Percentiles rank a stretch among this genome's conserved stretches.
Conservation (phyloP, 1,140 invertebrate genomes). For the Drosophila triauraria region DNA sequence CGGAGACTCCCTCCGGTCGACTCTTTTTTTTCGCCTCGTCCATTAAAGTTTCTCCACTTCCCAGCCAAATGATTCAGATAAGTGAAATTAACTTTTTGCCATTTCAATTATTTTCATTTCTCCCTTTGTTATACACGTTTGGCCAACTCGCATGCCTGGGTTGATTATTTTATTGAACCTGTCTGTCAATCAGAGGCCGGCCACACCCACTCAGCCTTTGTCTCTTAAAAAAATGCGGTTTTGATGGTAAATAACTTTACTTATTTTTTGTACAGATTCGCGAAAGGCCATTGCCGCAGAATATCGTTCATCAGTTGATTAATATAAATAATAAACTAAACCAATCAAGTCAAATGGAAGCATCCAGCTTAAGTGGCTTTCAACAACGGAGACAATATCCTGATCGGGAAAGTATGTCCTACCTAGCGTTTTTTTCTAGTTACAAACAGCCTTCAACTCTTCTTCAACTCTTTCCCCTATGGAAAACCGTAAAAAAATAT, state of each 20-base stretch:
- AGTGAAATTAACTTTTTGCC: constrained; percentile 57
- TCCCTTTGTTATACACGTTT: constrained; percentile 2
- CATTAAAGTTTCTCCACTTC: constrained; percentile 52
- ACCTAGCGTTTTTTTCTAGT: too few species aligned
- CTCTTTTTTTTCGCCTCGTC: constrained; percentile 9
- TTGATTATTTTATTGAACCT: constrained; percentile 37
- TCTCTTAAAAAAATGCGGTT: constrained; percentile 11
- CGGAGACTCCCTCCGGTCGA: constrained; percentile 17
- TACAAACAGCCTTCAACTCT: too few species aligned
- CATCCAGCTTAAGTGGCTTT: not conserved
- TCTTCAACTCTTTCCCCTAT: too few species aligned
- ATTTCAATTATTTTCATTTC: constrained; percentile 15
- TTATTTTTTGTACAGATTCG: constrained; percentile 6
- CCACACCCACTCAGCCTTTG: not conserved
- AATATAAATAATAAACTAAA: constrained; percentile 35
- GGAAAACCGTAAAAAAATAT: too few species aligned
- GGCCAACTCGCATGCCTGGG: constrained; percentile 3
- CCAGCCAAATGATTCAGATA: constrained; percentile 47
- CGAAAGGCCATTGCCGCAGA: constrained; percentile 21
- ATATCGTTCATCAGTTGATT: constrained; percentile 10
- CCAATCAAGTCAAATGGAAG: constrained; percentile 15
- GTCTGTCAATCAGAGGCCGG: constrained; percentile 14
- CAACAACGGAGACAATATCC: not conserved
- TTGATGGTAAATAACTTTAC: constrained; percentile 9
- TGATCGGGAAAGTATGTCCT: too few species aligned